A percentile compares a stretch with the other conserved stretches of the same genome.
These are phyloP conservation scores for Nannobrachium achirus DNA, from an alignment of 2,113 vertebrate species.

Conservation along the genomic window DNA sequence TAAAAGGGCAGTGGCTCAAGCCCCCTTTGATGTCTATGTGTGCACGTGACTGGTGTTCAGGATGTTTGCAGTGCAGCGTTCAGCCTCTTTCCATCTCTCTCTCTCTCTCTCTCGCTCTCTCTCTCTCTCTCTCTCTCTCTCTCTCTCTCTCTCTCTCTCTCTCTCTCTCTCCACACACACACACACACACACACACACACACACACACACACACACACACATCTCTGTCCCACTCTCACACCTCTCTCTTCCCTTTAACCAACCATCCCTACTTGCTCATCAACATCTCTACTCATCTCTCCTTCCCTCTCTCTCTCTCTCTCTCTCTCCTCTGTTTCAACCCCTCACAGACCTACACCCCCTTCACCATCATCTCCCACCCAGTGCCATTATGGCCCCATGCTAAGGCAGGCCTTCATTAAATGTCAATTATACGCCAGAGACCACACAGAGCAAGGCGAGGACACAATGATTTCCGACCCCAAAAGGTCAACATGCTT, in stretches of 20 bases:
- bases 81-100: conserved; percentile 8
- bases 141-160: conserved; percentile 19
- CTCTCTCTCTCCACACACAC: conserved; percentile 13
- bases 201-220: no score
- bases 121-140: conserved; percentile 12
- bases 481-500: conserved; percentile 76
- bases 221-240: conserved; percentile 5
- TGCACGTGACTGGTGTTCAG: no score
- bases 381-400: conserved; percentile 63
- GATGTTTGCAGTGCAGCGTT: no score
- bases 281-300: conserved; percentile 32
- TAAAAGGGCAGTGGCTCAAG: no score
- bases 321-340: conserved; percentile 31
- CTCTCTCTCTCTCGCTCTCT: conserved; percentile 8
- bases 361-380: conserved; percentile 58
- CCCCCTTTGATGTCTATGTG: no score
- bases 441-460: conserved; percentile 75
- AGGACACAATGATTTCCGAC: conserved; percentile 79
- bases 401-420: conserved; percentile 78
- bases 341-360: conserved; percentile 39
- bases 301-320: conserved; percentile 29
- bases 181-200: no score
- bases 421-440: conserved; percentile 83
- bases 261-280: conserved; percentile 21
- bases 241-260: conserved; percentile 13